Evolutionary conservation across 2,797 vertebrate species (phyloP).

Genomic region (Darevskia mixta): DNA sequence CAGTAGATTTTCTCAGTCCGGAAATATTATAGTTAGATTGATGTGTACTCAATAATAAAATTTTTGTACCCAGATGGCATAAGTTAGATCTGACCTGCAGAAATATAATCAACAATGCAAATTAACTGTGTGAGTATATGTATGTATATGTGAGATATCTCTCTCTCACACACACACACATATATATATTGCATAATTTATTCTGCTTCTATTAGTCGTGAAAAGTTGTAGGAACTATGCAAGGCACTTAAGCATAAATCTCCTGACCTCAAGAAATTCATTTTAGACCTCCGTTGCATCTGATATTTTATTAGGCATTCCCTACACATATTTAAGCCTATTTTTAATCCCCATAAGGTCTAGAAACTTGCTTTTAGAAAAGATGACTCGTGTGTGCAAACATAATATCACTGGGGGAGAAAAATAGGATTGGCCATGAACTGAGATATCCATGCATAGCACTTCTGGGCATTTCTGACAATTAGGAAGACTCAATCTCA

Average conservation of each 20-base stretch:
- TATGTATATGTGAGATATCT: too few species aligned
- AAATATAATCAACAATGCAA: not conserved
- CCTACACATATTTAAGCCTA: not conserved
- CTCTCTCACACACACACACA: too few species aligned
- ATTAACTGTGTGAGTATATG: not conserved
- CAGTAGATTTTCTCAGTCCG: not conserved
- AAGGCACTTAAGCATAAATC: not conserved
- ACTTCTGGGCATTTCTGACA: too few species aligned
- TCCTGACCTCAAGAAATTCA: not conserved
- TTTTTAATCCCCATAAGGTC: not conserved
- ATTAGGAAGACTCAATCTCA: too few species aligned
- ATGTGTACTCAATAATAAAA: not conserved
- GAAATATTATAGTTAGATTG: not conserved
- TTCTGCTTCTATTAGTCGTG: not conserved
- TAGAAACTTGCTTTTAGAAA: too few species aligned
- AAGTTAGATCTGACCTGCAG: not conserved
- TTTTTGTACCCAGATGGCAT: not conserved
- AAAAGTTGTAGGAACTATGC: too few species aligned
- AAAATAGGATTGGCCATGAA: too few species aligned
- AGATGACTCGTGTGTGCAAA: too few species aligned
- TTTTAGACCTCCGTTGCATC: not conserved
- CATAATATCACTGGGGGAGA: too few species aligned
- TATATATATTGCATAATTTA: not conserved
- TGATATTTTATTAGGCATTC: not conserved
- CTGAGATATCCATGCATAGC: too few species aligned